Percentiles rank a stretch among this genome's conserved stretches.
Evolutionary conservation across 2,113 vertebrate genomes (phyloP).

Genomic region (Gymnarchus niloticus): DNA sequence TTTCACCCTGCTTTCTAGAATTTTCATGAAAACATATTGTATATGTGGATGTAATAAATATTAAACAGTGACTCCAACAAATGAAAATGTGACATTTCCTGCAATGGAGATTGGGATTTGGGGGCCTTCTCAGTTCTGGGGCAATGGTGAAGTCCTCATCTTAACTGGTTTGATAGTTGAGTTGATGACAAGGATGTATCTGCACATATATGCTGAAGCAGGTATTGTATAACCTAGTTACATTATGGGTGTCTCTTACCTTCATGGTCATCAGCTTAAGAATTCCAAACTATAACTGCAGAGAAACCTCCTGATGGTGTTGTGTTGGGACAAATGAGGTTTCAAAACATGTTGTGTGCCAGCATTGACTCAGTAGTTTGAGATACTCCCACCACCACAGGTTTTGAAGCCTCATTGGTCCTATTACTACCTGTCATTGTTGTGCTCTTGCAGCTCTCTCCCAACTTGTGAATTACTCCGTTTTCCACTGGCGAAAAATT

Average conservation of each 20-base stretch:
- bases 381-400: no score
- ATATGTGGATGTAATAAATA: constrained; percentile 11
- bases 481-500: background rate
- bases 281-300: background rate
- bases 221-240: background rate
- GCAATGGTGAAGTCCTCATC: background rate
- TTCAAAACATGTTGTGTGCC: no score
- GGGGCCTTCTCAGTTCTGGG: background rate
- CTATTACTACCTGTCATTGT: no score
- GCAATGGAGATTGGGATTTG: background rate
- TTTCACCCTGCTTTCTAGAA: constrained; percentile 2
- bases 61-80: background rate
- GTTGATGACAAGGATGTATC: background rate
- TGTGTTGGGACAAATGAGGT: no score
- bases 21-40: constrained; percentile 11
- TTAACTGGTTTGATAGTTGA: background rate
- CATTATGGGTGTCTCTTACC: no score
- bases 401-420: no score
- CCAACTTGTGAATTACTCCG: background rate
- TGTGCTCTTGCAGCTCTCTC: background rate
- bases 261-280: no score
- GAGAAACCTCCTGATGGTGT: no score
- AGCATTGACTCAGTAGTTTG: no score
- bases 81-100: background rate
- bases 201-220: background rate